A percentile compares a stretch with the other conserved stretches of the same genome.
Evolutionary conservation across 64 coral and sea anemone genomes (phyloP).

Genomic region (Pachyseris speciosa): DNA sequence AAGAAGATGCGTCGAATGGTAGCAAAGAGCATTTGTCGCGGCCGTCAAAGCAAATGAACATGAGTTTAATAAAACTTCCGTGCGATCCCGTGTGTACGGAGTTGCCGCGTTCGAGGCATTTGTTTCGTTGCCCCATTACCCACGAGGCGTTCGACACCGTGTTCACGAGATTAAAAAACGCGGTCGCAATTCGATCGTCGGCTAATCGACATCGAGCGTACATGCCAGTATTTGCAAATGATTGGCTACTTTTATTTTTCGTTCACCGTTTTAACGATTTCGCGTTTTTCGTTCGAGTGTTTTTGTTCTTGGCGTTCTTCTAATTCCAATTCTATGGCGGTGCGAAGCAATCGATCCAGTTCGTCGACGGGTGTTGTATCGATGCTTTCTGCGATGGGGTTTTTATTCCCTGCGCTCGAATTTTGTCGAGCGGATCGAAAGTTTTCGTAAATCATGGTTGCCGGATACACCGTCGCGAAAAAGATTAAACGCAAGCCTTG

Average conservation of each 20-base stretch:
- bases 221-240: neutral
- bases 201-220: neutral
- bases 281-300: neutral
- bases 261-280: neutral
- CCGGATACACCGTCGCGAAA: neutral
- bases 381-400: neutral
- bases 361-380: neutral
- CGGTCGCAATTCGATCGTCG: neutral
- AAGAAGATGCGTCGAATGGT: neutral
- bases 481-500: neutral
- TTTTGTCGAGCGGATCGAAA: neutral
- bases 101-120: neutral
- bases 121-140: neutral
- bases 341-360: neutral
- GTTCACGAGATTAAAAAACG: neutral
- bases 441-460: neutral
- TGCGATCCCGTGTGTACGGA: neutral
- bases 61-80: neutral
- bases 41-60: neutral
- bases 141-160: neutral
- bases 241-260: neutral
- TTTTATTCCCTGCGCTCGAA: neutral
- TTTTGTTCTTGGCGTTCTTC: neutral
- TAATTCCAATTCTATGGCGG: neutral
- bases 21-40: neutral